Base-by-base conservation (phyloP, 2,888 invertebrate species). In the Empis stercorea region DNA sequence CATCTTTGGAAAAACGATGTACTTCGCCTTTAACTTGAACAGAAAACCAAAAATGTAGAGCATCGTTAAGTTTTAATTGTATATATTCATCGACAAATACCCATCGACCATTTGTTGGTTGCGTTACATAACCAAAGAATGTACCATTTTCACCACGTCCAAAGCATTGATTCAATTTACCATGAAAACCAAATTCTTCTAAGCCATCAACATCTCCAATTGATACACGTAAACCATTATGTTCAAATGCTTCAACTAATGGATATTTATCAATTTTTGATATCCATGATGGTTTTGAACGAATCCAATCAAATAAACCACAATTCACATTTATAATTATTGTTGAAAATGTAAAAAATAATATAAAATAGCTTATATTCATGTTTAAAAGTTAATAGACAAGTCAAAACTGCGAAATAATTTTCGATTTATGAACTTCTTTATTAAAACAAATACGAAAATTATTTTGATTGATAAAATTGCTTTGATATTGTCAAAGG, bases 141-240 rank as follows among this genome's bases (percentile, higher is more conserved):
- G 65, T 58, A 0, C 80, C 80, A 0, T 68, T 62, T 42, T 73
- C 71, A 4, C 59, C 62, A 10, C 57, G 56, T 67, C 3, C 57
- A 51, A 17, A 55, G 2, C n/a, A 20, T 40, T 40, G 20, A 57
- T 83, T 83, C 9, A 83, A 65, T 52, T 81, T 81, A 2, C 78
- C 79, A 57, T 83, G 82, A 60, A 79, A 81, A 1, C 82, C 81
- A 54, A 82, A 79, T 14, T 81, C 64, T 37, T 74, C 68, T 49
- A 79, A 44, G 1, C 54, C 54, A 1, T 43, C 39, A 15, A 38
- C 59, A 70, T 72, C 68, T 57, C 68, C 65, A 37, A 73, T 64
- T 27, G 65, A 68, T 13, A 65, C 68, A 30, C 62, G 53, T 42
- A 73, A 59, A 51, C 73, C 73, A 54, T 58, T 61, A 1, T 69